Percentiles rank a stretch among this genome's conserved stretches.
Evolutionary conservation across 2,113 vertebrate genomes (phyloP).

Genomic region (Athene cunicularia): DNA sequence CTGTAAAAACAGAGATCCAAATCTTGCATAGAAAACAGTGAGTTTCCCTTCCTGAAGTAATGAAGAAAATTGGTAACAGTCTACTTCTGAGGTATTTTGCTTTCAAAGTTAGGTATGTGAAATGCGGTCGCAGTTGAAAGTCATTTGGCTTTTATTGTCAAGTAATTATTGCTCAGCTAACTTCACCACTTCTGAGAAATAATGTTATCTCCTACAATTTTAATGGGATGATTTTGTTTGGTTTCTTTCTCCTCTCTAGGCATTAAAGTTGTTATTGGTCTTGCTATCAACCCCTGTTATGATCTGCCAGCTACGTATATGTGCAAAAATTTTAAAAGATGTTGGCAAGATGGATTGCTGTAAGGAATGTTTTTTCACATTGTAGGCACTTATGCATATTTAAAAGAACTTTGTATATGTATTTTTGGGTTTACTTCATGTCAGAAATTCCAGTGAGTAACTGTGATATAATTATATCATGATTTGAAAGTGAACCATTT

Average conservation of each 20-base stretch:
- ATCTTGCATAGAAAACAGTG: background rate
- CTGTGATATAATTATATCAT: background rate
- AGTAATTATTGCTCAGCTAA: background rate
- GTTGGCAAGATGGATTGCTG: background rate
- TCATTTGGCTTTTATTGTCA: background rate
- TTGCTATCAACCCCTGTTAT: background rate
- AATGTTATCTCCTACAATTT: background rate
- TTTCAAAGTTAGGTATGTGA: background rate
- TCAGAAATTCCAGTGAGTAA: background rate
- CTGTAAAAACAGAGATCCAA: background rate
- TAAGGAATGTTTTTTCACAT: background rate
- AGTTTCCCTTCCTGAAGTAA: background rate
- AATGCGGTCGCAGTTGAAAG: background rate
- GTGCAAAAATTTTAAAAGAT: background rate
- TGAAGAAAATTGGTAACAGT: background rate
- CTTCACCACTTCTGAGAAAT: background rate
- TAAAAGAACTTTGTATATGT: background rate
- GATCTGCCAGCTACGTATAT: background rate
- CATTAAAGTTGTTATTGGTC: background rate
- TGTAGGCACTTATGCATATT: background rate
- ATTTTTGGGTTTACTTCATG: background rate
- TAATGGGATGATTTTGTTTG: background rate
- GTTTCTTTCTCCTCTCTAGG: background rate
- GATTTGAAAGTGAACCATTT: background rate
- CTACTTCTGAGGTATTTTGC: background rate